Base-by-base conservation (phyloP, 2,888 invertebrate species). In the Heteropelma amictum region DNA sequence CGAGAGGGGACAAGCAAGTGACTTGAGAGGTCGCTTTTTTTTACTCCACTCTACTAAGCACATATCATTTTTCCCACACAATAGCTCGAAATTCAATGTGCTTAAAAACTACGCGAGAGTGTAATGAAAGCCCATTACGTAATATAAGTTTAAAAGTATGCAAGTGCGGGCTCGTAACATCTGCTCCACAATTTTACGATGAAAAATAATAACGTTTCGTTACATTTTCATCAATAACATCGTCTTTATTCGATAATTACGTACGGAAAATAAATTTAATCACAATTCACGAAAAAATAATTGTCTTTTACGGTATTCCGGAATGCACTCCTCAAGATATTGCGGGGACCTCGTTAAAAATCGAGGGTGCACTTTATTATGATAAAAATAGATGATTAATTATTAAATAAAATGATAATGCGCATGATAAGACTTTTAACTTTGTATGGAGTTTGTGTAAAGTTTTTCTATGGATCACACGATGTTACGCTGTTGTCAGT, bases 361-460 rank as follows among this genome's bases (percentile, higher is more conserved):
- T 56, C 56, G 72, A n/a, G 68, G 56, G 23, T 63, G 63, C 68
- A 68, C 49, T n/a, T n/a, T n/a, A n/a, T n/a, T n/a, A n/a, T n/a
- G n/a, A n/a, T n/a, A n/a, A n/a, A n/a, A n/a, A n/a, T n/a, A n/a
- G n/a, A n/a, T n/a, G n/a, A 28, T 30, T 19, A 47, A 73, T 51
- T 51, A 42, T n/a, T 56, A 51, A 45, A 63, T 51, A 19, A 45
- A 56, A 58, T 63, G 33, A 49, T 49, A 51, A 51, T 45, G 63
- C 26, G 2, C 2, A 33, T 8, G 14, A 21, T 2, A 5, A 21
- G 23, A 8, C 33, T 1, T 10, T 19, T 7, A 30, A 28, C n/a
- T 19, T 21, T 17, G 35, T 38, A 47, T 42, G 40, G 19, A 47
- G 17, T 30, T 68, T 14, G 53, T 30, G 56, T 54, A 21, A 30